Conservation (phyloP, 2,888 invertebrate species). For the Drosophila neutralis region DNA sequence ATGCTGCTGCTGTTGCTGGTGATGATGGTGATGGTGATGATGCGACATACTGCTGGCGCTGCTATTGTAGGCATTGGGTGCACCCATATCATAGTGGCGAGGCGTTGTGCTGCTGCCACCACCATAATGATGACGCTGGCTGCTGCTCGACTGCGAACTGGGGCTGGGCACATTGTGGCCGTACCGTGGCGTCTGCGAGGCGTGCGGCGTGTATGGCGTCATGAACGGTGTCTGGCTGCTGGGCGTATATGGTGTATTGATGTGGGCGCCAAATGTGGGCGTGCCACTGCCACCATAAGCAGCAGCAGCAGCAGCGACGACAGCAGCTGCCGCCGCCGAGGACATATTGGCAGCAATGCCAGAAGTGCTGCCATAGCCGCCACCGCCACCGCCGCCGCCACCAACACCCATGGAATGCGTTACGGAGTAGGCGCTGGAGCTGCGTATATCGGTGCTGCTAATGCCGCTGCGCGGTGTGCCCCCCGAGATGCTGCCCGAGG, state of each 20-base stretch:
- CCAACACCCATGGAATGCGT: slow-evolving; percentile 66
- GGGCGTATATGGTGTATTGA: slow-evolving; percentile 95
- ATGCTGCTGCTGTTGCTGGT: slow-evolving; percentile 6
- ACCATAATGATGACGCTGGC: slow-evolving; percentile 65
- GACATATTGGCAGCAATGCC: slow-evolving; percentile 3
- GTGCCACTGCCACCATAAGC: slow-evolving; percentile 84
- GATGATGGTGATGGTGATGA: slow-evolving; percentile 11
- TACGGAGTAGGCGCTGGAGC: slow-evolving; percentile 66
- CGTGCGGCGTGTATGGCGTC: slow-evolving; percentile 93
- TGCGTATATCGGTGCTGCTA: slow-evolving; percentile 60
- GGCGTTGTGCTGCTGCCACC: slow-evolving; percentile 57
- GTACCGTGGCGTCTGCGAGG: slow-evolving; percentile 89
- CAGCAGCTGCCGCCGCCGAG: background rate
- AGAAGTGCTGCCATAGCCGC: slow-evolving; percentile 17
- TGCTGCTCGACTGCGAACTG: slow-evolving; percentile 78
- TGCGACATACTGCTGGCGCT: slow-evolving; percentile 34
- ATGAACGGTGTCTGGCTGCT: slow-evolving; percentile 97
- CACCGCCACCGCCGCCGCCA: slow-evolving; percentile 7
- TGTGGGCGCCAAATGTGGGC: slow-evolving; percentile 85
- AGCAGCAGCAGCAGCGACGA: background rate
- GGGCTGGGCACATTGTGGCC: slow-evolving; percentile 84
- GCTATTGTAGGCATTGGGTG: slow-evolving; percentile 47
- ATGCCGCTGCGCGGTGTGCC: slow-evolving; percentile 71
- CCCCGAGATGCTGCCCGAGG: slow-evolving; percentile 56
- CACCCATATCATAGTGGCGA: slow-evolving; percentile 63